Evolutionary conservation across 2,888 invertebrate genomes (phyloP).

Genomic region (Lypha dubia): DNA sequence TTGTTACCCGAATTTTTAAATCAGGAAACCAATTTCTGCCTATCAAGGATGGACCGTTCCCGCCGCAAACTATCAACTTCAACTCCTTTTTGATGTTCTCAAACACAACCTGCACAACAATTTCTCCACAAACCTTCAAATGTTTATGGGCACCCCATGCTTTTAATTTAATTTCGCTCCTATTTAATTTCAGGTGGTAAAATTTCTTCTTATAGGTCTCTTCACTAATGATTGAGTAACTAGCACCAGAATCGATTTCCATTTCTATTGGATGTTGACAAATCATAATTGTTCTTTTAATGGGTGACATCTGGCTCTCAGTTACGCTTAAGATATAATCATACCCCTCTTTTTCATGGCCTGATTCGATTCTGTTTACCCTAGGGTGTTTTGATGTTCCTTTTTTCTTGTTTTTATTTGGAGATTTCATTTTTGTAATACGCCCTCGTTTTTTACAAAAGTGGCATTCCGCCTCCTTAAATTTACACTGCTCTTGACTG

Average conservation of each 20-base stretch:
- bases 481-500: slow-evolving; percentile 23
- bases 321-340: slow-evolving; percentile 8
- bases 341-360: not conserved
- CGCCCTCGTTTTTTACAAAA: slow-evolving; percentile 45
- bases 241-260: slow-evolving; percentile 42
- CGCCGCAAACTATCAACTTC: slow-evolving; percentile 17
- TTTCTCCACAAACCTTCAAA: slow-evolving; percentile 7
- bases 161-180: slow-evolving; percentile 12
- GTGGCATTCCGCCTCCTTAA: slow-evolving; percentile 12
- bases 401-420: slow-evolving; percentile 5
- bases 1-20: slow-evolving; percentile 13
- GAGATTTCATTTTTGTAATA: slow-evolving; percentile 21
- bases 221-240: slow-evolving; percentile 26
- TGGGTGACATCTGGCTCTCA: slow-evolving; percentile 3
- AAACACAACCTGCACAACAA: slow-evolving; percentile 6
- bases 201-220: slow-evolving; percentile 12
- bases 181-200: not conserved
- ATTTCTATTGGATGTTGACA: slow-evolving; percentile 19
- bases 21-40: slow-evolving; percentile 56
- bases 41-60: slow-evolving; percentile 39
- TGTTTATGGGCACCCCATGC: slow-evolving; percentile 21
- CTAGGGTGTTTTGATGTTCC: not conserved
- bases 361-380: slow-evolving; percentile 8
- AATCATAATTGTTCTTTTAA: slow-evolving; percentile 1
- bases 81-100: not conserved